Evolutionary conservation across 2,888 invertebrate species (phyloP), one percentile per base, ranked within the genome.

Genomic region (Cephus sareptanus): DNA sequence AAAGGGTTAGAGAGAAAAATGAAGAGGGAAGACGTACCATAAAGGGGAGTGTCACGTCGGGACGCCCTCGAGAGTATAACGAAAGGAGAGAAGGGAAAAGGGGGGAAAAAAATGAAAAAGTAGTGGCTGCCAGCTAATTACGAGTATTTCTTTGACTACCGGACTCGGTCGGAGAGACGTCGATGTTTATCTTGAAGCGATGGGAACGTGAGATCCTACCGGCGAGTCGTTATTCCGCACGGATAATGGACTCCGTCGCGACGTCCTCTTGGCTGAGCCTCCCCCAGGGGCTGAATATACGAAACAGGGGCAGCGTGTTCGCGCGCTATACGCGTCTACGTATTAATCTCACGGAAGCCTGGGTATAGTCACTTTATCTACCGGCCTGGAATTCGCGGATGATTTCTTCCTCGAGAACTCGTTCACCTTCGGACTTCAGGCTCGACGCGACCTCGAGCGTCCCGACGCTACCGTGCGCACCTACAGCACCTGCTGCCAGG

Each of bases 331-430:
- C 81, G 80, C 81, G 77, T 80, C 78, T 79, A 76, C 80, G 79
- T 84, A 84, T 85, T 85, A 85, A 85, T 85, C 84, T 82, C 69
- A 30, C 77, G 81, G 71, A 71, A 71, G 56, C 23, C 56, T 56
- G 23, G 15, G 1, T 15, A 23, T 9, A 15, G 12, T 35, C 15
- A 40, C 40, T 40, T 23, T 40, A 23, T 23, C 56, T 56, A 56
- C 23, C 9, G 56, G 9, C 2, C 75, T 73, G 76, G 79, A 78
- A 75, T 78, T 84, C 79, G 30, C 77, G 69, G 78, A 79, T 83
- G 76, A 69, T n/a, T 80, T 78, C 76, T 84, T 82, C 80, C 84
- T 84, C 84, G 56, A 23, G 56, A 56, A 56, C 56, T 23, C 56
- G 56, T 56, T 79, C 73, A 30, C 11, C 9, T 79, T 80, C 77